phyloP scores from a whole-genome alignment of 1,140 invertebrate genomes.

The Danaus melanippus region DNA sequence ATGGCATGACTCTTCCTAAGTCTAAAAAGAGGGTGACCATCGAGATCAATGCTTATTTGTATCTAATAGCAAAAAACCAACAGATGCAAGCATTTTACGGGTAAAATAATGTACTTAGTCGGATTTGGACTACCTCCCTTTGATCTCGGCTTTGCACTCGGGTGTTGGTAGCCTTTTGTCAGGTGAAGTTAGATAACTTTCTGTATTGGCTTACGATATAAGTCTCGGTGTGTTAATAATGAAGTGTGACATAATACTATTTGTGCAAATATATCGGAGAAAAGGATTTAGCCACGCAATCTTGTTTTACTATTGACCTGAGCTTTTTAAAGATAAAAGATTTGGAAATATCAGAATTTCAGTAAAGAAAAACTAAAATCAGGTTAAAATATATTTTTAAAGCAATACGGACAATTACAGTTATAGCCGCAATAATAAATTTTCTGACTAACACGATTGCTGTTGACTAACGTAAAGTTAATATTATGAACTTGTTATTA shows the following conservation, averaged over 20 bases:
- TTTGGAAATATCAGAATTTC: constrained; percentile 11
- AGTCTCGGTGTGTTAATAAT: constrained; percentile 29
- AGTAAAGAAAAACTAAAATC: constrained; percentile 11
- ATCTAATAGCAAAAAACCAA: constrained; percentile 67
- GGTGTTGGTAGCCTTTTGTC: constrained; percentile 33
- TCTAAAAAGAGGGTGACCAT: constrained; percentile 35
- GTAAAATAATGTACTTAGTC: constrained; percentile 66
- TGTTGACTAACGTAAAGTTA: too few relatives aligned
- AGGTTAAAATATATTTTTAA: too few relatives aligned
- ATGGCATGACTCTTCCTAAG: constrained; percentile 9
- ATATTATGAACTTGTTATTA: too few relatives aligned
- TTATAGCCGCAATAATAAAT: too few relatives aligned
- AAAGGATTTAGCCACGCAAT: neutral
- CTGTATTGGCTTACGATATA: constrained; percentile 44
- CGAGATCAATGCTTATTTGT: constrained; percentile 62
- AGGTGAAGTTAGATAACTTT: constrained; percentile 43
- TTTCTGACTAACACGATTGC: too few relatives aligned
- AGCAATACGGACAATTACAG: too few relatives aligned
- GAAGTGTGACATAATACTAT: constrained; percentile 35
- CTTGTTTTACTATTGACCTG: constrained; percentile 1
- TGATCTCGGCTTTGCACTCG: constrained; percentile 51
- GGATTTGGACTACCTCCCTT: constrained; percentile 56
- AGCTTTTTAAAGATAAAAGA: neutral
- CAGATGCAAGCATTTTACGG: constrained; percentile 67
- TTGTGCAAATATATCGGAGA: constrained; percentile 26